These are phyloP conservation scores for Formicarius rufipectus DNA, from an alignment of 2,113 vertebrate genomes.

Conservation along the genomic window DNA sequence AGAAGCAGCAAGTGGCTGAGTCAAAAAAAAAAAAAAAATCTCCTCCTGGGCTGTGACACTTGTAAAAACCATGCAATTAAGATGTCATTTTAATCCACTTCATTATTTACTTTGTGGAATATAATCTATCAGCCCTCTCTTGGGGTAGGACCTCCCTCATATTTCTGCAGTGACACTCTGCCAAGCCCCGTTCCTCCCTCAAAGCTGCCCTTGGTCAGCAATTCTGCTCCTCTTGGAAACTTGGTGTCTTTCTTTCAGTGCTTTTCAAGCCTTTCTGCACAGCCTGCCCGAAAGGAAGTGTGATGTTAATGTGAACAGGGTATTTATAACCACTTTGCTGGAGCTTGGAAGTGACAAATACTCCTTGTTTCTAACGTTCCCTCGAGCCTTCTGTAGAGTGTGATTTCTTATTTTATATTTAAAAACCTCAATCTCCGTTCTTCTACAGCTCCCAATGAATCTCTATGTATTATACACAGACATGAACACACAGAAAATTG, in stretches of 20 bases:
- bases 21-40: background rate
- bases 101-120: background rate
- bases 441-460: conserved; percentile 1
- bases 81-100: background rate
- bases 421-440: conserved; percentile 27
- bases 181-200: background rate
- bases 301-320: background rate
- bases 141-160: background rate
- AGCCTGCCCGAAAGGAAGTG: background rate
- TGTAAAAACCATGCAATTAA: background rate
- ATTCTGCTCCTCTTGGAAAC: background rate
- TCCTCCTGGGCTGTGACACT: background rate
- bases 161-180: background rate
- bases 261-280: background rate
- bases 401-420: conserved; percentile 34
- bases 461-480: background rate
- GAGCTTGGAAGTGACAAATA: conserved; percentile 48
- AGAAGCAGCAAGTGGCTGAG: background rate
- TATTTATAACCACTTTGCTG: conserved; percentile 42
- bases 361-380: conserved; percentile 33
- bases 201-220: background rate
- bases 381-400: conserved; percentile 9
- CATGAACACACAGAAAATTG: background rate
- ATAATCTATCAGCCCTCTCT: background rate
- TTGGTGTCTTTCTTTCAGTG: background rate